A percentile compares a stretch with the other conserved stretches of the same genome.
phyloP scores from a whole-genome alignment of 2,797 vertebrate species.

The Meda fulgida region DNA sequence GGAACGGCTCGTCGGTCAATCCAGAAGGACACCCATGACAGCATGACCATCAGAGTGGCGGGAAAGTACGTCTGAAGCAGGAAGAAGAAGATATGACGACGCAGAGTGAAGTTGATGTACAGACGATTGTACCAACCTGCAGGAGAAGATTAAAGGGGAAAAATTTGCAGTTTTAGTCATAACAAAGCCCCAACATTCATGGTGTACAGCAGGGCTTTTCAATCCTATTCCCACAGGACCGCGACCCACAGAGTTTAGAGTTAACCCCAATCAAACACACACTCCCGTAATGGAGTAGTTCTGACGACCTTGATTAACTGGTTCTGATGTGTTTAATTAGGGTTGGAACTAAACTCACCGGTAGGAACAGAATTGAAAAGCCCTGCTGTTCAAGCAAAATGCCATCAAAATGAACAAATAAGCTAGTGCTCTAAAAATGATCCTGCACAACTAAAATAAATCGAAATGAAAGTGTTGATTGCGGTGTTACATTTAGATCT shows the following conservation, averaged over 20 bases:
- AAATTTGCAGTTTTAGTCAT: constrained; percentile 75
- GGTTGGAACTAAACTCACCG: too few species aligned
- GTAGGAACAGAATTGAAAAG: too few species aligned
- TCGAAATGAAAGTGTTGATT: too few species aligned
- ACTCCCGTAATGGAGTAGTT: not conserved
- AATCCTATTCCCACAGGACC: not conserved
- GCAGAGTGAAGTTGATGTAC: constrained; percentile 85
- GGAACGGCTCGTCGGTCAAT: constrained; percentile 85
- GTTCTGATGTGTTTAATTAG: too few species aligned
- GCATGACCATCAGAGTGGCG: constrained; percentile 85
- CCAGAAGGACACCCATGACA: constrained; percentile 87
- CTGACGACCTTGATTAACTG: too few species aligned
- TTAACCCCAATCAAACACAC: not conserved
- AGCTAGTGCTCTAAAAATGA: too few species aligned
- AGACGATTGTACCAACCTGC: constrained; percentile 87
- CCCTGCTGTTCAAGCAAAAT: too few species aligned
- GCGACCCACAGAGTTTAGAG: too few species aligned
- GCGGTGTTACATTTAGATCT: too few species aligned
- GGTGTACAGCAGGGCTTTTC: not conserved
- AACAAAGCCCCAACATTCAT: not conserved
- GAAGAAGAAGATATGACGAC: constrained; percentile 85
- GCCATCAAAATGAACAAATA: too few species aligned
- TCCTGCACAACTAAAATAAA: too few species aligned
- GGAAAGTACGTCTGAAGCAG: constrained; percentile 86
- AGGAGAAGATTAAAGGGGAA: constrained; percentile 72